A percentile compares a stretch with the other conserved stretches of the same genome.
Conservation (phyloP, 2,888 invertebrate species). For the Mythimna loreyi region DNA sequence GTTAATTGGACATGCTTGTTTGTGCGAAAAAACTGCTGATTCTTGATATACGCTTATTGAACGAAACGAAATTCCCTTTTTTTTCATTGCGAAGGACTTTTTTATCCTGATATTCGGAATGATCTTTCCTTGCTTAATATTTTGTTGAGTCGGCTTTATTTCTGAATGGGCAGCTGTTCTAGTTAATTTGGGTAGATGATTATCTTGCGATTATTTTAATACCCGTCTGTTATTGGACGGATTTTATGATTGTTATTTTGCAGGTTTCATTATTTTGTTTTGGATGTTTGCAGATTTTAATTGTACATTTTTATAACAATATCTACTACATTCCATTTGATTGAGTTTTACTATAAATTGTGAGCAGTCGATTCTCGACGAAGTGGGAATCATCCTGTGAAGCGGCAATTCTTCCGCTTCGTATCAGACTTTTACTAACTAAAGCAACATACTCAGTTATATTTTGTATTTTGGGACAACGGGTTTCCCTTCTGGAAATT, state of each 20-base stretch:
- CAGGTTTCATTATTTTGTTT: background rate
- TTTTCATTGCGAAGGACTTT: constrained; percentile 28
- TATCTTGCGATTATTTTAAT: constrained; percentile 30
- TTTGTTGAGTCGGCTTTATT: constrained; percentile 41
- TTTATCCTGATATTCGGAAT: constrained; percentile 40
- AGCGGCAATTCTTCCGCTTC: no score
- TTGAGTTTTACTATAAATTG: background rate
- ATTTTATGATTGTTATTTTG: constrained; percentile 8
- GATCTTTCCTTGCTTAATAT: constrained; percentile 44
- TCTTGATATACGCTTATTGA: constrained; percentile 64
- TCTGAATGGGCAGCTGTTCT: constrained; percentile 20
- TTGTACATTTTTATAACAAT: background rate
- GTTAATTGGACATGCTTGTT: constrained; percentile 84
- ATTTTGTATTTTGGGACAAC: no score
- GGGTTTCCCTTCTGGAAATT: no score
- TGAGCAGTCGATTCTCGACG: no score
- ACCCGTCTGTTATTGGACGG: background rate
- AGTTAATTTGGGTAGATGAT: constrained; percentile 24
- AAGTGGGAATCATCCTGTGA: no score
- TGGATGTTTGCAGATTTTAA: background rate
- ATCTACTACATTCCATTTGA: background rate
- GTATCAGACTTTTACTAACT: no score
- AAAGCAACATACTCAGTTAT: no score
- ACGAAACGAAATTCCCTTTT: constrained; percentile 31
- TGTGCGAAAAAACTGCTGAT: constrained; percentile 77